phyloP scores from a whole-genome alignment of 1,140 invertebrate genomes.

The Diorhabda carinulata region DNA sequence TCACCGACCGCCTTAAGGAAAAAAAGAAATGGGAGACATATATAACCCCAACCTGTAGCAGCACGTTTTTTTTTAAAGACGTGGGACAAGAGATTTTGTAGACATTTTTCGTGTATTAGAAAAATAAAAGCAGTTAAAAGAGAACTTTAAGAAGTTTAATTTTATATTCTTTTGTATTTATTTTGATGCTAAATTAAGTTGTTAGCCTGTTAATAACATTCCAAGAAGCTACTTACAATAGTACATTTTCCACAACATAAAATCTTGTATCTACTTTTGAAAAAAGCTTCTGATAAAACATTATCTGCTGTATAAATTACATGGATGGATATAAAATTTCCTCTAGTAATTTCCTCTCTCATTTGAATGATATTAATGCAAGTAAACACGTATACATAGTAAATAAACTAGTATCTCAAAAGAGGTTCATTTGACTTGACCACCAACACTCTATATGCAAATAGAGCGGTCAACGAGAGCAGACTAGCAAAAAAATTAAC shows the following conservation, averaged over 20 bases:
- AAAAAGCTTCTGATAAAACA: no score
- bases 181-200: no score
- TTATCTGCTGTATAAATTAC: no score
- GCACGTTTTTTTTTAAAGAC: neutral
- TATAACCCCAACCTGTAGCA: neutral
- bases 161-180: neutral
- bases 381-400: no score
- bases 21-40: neutral
- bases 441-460: constrained; percentile 1
- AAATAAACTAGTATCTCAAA: neutral
- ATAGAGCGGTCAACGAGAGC: neutral
- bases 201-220: no score
- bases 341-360: no score
- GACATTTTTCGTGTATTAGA: neutral
- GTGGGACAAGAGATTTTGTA: neutral
- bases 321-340: no score
- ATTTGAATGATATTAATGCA: no score
- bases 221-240: no score
- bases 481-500: neutral
- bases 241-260: no score
- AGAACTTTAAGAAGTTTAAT: neutral
- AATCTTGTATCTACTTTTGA: no score
- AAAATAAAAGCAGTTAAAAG: neutral
- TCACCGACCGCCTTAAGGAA: neutral
- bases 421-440: neutral